Evolutionary conservation across 2,888 invertebrate genomes (phyloP).

Genomic region (Dasypolia templi): DNA sequence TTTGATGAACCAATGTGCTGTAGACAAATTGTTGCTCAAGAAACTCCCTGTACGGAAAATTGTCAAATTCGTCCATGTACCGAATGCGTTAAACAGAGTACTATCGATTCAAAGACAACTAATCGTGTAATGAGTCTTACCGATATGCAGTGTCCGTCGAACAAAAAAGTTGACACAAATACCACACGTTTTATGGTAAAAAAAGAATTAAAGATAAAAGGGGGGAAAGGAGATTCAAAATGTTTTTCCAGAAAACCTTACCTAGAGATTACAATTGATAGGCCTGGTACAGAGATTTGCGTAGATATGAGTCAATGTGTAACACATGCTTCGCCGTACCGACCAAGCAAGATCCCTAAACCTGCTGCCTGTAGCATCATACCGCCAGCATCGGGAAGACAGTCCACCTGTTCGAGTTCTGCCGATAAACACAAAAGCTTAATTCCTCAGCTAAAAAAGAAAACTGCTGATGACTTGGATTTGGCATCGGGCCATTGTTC

Average conservation of each 20-base stretch:
- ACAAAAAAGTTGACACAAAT: constrained; percentile 24
- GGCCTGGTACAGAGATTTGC: constrained; percentile 68
- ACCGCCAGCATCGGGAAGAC: background rate
- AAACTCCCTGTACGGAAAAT: background rate
- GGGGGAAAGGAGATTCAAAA: constrained; percentile 41
- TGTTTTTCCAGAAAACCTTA: constrained; percentile 56
- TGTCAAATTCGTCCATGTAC: constrained; percentile 34
- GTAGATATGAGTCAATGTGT: constrained; percentile 37
- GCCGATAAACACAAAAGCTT: constrained; percentile 55
- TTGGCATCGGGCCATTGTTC: constrained; percentile 7
- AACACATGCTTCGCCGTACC: constrained; percentile 1
- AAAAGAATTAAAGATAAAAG: constrained; percentile 31
- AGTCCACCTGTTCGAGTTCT: background rate
- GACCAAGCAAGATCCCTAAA: constrained; percentile 60
- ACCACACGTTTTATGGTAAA: constrained; percentile 16
- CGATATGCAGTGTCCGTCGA: background rate
- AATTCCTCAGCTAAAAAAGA: constrained; percentile 71
- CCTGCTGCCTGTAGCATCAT: constrained; percentile 32
- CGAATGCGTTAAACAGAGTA: constrained; percentile 11
- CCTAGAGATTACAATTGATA: constrained; percentile 75
- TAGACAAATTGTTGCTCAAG: background rate
- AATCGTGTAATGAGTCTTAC: background rate
- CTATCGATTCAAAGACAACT: background rate
- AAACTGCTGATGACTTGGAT: constrained; percentile 70
- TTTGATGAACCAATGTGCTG: background rate